phyloP scores from a whole-genome alignment of 2,888 invertebrate genomes.

The Chaitophorus viminalis region DNA sequence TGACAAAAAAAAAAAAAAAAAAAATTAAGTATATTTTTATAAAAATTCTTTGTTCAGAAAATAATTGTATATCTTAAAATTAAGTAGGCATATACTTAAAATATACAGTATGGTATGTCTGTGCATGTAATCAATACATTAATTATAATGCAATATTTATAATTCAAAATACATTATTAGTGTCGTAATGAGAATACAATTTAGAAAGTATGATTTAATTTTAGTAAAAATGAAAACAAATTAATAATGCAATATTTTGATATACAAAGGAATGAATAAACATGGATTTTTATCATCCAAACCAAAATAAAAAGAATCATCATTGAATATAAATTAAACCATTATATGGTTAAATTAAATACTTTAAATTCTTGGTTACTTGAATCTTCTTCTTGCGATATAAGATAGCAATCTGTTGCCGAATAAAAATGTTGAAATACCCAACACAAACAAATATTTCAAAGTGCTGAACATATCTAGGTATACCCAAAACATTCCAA shows the following conservation, averaged over 20 bases:
- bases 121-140: constrained; percentile 7
- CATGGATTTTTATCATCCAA: not conserved
- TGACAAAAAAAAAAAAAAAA: too few relatives aligned
- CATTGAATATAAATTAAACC: not conserved
- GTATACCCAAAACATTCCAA: constrained; percentile 90
- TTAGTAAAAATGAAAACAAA: not conserved
- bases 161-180: constrained; percentile 24
- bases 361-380: constrained; percentile 59
- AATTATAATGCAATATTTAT: constrained; percentile 7
- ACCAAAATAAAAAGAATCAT: not conserved
- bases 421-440: constrained; percentile 88
- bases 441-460: constrained; percentile 86
- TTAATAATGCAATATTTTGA: not conserved
- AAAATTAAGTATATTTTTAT: constrained; percentile 50
- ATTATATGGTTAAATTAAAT: not conserved
- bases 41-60: constrained; percentile 49
- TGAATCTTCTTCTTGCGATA: constrained; percentile 72
- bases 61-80: constrained; percentile 43
- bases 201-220: not conserved
- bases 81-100: constrained; percentile 26
- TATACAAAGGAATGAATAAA: constrained; percentile 34
- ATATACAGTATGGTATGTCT: not conserved
- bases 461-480: constrained; percentile 96
- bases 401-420: constrained; percentile 90
- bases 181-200: not conserved